These are phyloP conservation scores for Caenorhabditis japonica DNA, from an alignment of 2,888 invertebrate genomes.

Conservation along the genomic window DNA sequence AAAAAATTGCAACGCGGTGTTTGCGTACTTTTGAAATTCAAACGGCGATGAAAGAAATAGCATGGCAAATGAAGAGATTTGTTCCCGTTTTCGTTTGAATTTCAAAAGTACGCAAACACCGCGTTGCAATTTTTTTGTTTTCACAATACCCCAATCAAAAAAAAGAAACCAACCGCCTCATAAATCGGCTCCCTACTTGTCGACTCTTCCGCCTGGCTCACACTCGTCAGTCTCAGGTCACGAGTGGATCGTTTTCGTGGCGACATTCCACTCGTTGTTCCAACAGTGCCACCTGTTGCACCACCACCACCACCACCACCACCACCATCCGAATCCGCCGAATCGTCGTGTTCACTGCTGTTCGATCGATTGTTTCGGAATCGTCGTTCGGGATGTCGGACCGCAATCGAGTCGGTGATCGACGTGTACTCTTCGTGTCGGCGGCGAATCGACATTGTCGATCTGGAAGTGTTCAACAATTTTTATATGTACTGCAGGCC, in stretches of 20 bases:
- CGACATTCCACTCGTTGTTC: constrained; percentile 1
- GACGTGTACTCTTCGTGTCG: constrained; percentile 75
- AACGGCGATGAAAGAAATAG: no score
- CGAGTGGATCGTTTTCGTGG: constrained; percentile 34
- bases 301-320: constrained; percentile 19
- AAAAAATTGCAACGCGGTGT: no score
- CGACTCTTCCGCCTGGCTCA: constrained; percentile 20
- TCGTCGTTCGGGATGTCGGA: constrained; percentile 52
- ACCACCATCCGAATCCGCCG: constrained; percentile 32
- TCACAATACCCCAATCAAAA: background rate
- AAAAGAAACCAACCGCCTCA: constrained; percentile 16
- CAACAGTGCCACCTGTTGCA: background rate
- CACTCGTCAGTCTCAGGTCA: constrained; percentile 26
- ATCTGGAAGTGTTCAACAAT: constrained; percentile 21
- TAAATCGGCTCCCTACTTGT: constrained; percentile 9
- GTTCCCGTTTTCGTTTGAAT: no score
- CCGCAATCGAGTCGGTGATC: constrained; percentile 73
- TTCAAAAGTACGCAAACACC: no score
- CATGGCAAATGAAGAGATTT: no score
- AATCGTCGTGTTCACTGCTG: constrained; percentile 47
- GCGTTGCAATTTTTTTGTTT: no score
- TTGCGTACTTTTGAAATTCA: no score
- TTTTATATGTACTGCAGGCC: no score
- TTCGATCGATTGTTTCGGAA: constrained; percentile 53
- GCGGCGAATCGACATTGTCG: constrained; percentile 54